A percentile compares a stretch with the other conserved stretches of the same genome.
phyloP scores from a whole-genome alignment of 1,140 invertebrate genomes.

The Druon quercuslanigerum region DNA sequence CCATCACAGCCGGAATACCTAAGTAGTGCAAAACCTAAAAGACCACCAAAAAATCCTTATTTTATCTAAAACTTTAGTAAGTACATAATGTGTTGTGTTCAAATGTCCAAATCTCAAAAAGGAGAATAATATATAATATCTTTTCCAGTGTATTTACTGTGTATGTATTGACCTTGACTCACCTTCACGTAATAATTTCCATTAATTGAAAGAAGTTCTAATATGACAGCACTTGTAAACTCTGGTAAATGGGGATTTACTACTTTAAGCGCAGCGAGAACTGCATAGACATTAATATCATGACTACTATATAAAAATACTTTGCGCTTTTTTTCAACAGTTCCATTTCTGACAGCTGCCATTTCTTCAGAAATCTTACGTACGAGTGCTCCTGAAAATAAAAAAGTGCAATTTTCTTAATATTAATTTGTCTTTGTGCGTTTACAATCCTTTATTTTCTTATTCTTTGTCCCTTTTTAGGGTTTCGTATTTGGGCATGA shows the following conservation, averaged over 20 bases:
- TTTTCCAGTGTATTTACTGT: too few relatives aligned
- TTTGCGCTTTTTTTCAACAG: neutral
- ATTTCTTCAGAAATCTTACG: neutral
- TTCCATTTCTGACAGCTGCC: neutral
- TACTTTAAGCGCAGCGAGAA: neutral
- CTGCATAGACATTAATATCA: neutral
- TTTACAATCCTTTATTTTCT: too few relatives aligned
- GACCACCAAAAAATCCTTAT: neutral
- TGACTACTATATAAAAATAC: neutral
- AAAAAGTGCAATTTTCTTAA: neutral
- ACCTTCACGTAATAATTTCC: neutral
- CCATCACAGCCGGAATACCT: neutral
- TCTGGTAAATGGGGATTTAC: neutral
- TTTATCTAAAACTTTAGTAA: too few relatives aligned
- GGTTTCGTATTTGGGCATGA: too few relatives aligned
- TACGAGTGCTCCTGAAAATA: constrained; percentile 6
- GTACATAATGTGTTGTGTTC: too few relatives aligned
- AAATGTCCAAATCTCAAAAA: too few relatives aligned
- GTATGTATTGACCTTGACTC: neutral
- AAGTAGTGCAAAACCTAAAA: constrained; percentile 2
- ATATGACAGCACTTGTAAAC: constrained; percentile 1
- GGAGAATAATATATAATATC: too few relatives aligned
- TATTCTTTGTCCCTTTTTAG: too few relatives aligned
- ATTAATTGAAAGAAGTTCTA: neutral
- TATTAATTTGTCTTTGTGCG: too few relatives aligned